Evolutionary conservation across 1,140 invertebrate genomes (phyloP).

Genomic region (Papilio machaon): DNA sequence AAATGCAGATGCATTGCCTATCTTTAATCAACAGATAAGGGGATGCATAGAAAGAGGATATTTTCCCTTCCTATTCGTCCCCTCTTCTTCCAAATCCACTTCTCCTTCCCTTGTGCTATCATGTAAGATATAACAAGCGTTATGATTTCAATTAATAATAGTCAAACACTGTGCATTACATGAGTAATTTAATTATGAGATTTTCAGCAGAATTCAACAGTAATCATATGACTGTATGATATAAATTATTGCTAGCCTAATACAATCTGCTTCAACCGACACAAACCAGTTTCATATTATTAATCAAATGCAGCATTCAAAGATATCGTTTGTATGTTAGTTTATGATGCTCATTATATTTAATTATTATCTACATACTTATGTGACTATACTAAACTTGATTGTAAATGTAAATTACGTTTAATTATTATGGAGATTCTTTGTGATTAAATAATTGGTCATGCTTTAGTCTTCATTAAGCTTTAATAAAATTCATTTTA

Average conservation of each 20-base stretch:
- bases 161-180: neutral
- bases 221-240: neutral
- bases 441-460: neutral
- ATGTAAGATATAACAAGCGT: neutral
- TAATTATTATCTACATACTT: neutral
- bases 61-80: too few relatives aligned
- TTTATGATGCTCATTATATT: neutral
- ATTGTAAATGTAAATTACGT: neutral
- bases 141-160: neutral
- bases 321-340: neutral
- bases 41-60: too few relatives aligned
- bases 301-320: neutral
- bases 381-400: neutral
- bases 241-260: neutral
- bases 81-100: neutral
- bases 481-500: neutral
- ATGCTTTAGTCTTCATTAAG: neutral
- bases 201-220: neutral
- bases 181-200: neutral
- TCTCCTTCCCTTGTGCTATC: neutral
- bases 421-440: neutral
- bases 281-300: conserved; percentile 1
- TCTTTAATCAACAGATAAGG: too few relatives aligned
- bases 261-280: neutral
- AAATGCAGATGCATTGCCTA: too few relatives aligned